phyloP scores from a whole-genome alignment of 2,888 invertebrate genomes.

The Agrotis ipsilon region DNA sequence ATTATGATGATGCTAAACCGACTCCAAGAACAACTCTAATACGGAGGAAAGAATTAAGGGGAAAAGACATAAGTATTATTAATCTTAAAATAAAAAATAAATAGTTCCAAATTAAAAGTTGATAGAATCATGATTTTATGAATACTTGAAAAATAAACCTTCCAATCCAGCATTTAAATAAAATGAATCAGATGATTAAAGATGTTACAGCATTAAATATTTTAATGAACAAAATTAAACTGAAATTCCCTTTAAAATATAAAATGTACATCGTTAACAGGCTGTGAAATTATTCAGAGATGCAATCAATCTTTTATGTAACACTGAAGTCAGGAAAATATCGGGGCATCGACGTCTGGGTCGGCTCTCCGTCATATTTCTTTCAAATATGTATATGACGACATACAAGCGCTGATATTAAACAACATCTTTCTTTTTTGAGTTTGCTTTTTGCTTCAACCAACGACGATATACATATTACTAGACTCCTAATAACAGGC shows the following conservation, averaged over 20 bases:
- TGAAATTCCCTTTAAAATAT: conserved; percentile 19
- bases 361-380: conserved; percentile 52
- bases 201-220: conserved; percentile 13
- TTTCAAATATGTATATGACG: conserved; percentile 34
- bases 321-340: conserved; percentile 70
- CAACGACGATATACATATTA: too few species aligned
- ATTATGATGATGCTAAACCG: too few species aligned
- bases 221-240: conserved; percentile 24
- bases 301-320: conserved; percentile 72
- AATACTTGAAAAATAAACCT: not conserved
- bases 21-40: too few species aligned
- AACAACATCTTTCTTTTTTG: conserved; percentile 3
- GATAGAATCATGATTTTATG: too few species aligned
- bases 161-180: not conserved
- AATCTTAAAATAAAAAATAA: too few species aligned
- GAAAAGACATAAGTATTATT: too few species aligned
- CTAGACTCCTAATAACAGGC: too few species aligned
- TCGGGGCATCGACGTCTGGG: conserved; percentile 68
- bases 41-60: too few species aligned
- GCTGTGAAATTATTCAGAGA: conserved; percentile 51
- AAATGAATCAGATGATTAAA: not conserved
- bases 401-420: conserved; percentile 12
- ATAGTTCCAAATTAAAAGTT: too few species aligned
- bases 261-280: conserved; percentile 37
- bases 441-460: too few species aligned